Conservation (phyloP, 2,113 vertebrate species). For the Cricetomys ansorgei region DNA sequence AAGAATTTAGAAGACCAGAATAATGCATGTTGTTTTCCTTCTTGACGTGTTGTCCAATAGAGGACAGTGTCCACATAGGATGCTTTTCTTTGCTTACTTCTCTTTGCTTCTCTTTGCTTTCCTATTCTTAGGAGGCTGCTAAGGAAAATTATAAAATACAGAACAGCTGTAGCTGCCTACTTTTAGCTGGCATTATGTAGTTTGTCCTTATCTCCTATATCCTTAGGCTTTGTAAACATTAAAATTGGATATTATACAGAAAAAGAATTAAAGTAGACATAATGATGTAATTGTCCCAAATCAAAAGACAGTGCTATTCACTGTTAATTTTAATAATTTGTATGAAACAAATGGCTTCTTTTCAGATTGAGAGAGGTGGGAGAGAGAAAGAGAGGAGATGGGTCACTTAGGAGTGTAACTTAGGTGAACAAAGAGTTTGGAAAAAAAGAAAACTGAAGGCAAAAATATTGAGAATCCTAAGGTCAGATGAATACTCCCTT, state of each 20-base stretch:
- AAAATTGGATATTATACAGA: background rate
- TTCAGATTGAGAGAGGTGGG: background rate
- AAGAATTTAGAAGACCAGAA: constrained; percentile 28
- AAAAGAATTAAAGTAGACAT: constrained; percentile 27
- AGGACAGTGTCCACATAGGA: background rate
- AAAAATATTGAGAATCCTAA: constrained; percentile 66
- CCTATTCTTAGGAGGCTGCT: background rate
- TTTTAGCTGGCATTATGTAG: constrained; percentile 6
- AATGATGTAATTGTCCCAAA: constrained; percentile 6
- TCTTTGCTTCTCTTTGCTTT: background rate
- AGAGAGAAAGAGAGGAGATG: background rate
- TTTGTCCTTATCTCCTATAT: background rate
- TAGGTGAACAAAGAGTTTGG: constrained; percentile 61
- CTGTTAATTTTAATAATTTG: background rate
- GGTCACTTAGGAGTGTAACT: constrained; percentile 16
- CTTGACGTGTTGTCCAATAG: background rate
- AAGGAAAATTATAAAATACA: constrained; percentile 16
- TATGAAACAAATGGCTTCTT: constrained; percentile 17
- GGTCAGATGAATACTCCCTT: constrained; percentile 74
- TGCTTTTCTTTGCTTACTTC: background rate
- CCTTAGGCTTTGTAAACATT: background rate
- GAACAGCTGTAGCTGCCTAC: background rate
- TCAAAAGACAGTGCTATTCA: constrained; percentile 8
- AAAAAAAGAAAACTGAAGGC: constrained; percentile 66
- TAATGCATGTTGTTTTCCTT: background rate